Conservation (phyloP, 2,888 invertebrate species). For the Dasypogon diadema region DNA sequence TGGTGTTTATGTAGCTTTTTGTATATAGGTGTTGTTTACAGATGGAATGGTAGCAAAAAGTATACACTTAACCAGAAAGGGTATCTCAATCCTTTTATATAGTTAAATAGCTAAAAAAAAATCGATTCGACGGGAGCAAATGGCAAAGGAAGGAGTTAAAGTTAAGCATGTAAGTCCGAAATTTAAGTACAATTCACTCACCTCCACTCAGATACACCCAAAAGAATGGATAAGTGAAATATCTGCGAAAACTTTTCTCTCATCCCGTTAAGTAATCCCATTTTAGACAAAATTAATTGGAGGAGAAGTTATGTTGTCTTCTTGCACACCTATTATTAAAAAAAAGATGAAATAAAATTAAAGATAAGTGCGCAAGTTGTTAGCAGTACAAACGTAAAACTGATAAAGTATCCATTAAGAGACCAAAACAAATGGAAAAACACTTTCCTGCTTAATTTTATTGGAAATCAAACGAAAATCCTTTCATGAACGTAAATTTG, state of each 20-base stretch:
- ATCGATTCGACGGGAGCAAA: constrained; percentile 22
- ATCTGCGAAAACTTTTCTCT: constrained; percentile 25
- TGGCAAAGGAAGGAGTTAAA: constrained; percentile 8
- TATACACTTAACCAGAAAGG: not conserved
- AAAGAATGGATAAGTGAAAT: constrained; percentile 31
- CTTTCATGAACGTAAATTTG: too few relatives aligned
- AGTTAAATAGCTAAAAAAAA: constrained; percentile 37
- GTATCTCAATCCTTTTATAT: constrained; percentile 26
- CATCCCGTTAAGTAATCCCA: constrained; percentile 49
- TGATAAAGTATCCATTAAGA: too few relatives aligned
- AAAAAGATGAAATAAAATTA: too few relatives aligned
- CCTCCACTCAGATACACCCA: not conserved
- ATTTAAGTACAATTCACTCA: not conserved
- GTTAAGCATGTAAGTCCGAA: not conserved
- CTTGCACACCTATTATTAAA: not conserved
- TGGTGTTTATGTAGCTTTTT: not conserved
- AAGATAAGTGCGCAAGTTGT: too few relatives aligned
- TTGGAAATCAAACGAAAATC: too few relatives aligned
- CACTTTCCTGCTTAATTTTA: too few relatives aligned
- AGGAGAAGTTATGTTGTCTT: constrained; percentile 50
- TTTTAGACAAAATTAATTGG: constrained; percentile 53
- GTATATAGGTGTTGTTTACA: not conserved
- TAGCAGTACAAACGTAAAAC: too few relatives aligned
- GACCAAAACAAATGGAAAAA: too few relatives aligned
- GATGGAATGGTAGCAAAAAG: not conserved